A percentile compares a stretch with the other conserved stretches of the same genome.
Evolutionary conservation across 2,113 vertebrate species (phyloP).

Genomic region (Motacilla tschutschensis): DNA sequence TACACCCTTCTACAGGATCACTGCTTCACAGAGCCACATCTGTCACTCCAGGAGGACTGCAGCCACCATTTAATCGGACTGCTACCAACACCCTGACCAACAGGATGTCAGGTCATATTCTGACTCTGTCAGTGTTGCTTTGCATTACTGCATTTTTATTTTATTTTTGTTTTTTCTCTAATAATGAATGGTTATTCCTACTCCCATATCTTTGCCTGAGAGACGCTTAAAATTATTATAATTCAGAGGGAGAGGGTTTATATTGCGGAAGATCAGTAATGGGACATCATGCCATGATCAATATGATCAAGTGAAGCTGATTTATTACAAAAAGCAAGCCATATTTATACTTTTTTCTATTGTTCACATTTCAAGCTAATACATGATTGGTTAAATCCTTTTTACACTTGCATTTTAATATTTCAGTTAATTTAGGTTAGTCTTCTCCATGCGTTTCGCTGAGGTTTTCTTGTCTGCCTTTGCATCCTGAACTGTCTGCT

Average conservation of each 20-base stretch:
- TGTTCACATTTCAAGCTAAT: no score
- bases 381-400: no score
- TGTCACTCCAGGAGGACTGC: not conserved
- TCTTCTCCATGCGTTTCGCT: no score
- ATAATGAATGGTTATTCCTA: not conserved
- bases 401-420: no score
- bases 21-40: not conserved
- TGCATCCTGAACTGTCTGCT: no score
- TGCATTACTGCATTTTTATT: not conserved
- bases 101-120: not conserved
- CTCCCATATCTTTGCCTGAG: not conserved
- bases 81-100: not conserved
- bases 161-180: not conserved
- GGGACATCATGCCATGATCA: no score
- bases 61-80: not conserved
- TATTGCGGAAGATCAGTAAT: no score
- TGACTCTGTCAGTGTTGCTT: not conserved
- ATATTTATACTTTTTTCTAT: no score
- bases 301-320: no score
- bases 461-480: no score
- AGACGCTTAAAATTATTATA: not conserved
- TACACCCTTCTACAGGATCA: not conserved
- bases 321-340: no score
- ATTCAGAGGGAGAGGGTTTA: not conserved
- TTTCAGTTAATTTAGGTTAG: no score